These are phyloP conservation scores for Tokudaia tokunoshimensis DNA, from an alignment of 2,797 vertebrate species.

Conservation along the genomic window DNA sequence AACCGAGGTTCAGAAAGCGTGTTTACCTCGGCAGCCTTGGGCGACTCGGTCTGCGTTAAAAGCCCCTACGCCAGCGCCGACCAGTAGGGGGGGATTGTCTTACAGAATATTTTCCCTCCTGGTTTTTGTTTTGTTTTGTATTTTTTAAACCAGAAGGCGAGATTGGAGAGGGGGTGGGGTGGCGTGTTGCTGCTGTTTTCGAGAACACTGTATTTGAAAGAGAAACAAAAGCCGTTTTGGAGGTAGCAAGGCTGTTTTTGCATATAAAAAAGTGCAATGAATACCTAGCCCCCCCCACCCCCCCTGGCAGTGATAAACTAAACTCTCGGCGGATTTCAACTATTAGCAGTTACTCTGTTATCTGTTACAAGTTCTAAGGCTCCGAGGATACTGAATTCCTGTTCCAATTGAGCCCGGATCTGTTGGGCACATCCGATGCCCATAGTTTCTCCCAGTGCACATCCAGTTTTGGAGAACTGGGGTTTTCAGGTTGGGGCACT, in stretches of 20 bases:
- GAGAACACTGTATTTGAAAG: constrained; percentile 78
- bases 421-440: not conserved
- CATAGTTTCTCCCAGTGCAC: constrained; percentile 38
- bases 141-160: constrained; percentile 66
- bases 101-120: constrained; percentile 75
- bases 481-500: constrained; percentile 10
- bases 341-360: constrained; percentile 86
- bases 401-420: not conserved
- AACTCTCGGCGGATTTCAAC: constrained; percentile 79
- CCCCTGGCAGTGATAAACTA: constrained; percentile 81
- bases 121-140: constrained; percentile 61
- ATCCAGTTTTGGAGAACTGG: constrained; percentile 25
- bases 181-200: constrained; percentile 81
- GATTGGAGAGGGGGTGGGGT: constrained; percentile 77
- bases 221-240: constrained; percentile 75
- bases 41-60: constrained; percentile 51
- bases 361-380: constrained; percentile 79
- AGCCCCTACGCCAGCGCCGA: constrained; percentile 62
- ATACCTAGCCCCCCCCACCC: constrained; percentile 62
- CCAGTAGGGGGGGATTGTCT: constrained; percentile 69
- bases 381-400: constrained; percentile 62
- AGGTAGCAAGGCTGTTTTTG: constrained; percentile 64
- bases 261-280: constrained; percentile 80
- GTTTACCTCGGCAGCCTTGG: constrained; percentile 72
- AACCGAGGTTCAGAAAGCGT: constrained; percentile 70